Conservation (phyloP, 2,797 vertebrate genomes). For the Ibycter americanus region DNA sequence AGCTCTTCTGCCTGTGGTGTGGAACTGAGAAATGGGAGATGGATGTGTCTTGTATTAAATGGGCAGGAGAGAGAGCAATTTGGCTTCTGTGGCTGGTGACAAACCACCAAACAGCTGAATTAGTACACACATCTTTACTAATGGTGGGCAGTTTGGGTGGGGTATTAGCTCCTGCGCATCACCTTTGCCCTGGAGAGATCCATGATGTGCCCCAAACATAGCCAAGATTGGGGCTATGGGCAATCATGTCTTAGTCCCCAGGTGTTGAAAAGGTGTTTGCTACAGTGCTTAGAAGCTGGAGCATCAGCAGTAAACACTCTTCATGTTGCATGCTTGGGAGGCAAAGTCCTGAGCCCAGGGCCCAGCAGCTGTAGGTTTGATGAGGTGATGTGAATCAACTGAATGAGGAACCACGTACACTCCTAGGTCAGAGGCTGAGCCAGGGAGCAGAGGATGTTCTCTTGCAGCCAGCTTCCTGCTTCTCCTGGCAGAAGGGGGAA, state of each 20-base stretch:
- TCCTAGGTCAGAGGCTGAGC: background rate
- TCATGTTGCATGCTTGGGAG: background rate
- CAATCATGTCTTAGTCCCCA: background rate
- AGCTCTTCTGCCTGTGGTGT: background rate
- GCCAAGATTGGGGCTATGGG: background rate
- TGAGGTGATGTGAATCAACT: background rate
- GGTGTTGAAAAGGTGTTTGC: background rate
- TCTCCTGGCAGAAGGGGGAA: background rate
- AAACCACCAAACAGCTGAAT: background rate
- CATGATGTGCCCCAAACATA: background rate
- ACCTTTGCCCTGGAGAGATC: background rate
- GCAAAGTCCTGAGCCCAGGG: background rate
- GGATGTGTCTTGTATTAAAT: background rate
- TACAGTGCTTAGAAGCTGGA: background rate
- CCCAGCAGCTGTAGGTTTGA: background rate
- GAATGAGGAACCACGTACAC: background rate
- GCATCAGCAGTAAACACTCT: background rate
- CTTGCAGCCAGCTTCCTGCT: background rate
- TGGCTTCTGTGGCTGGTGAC: background rate
- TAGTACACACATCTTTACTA: background rate
- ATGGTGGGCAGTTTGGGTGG: background rate
- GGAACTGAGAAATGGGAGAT: background rate
- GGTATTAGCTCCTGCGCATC: background rate
- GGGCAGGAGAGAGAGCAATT: background rate
- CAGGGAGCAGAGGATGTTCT: background rate